Conservation (phyloP, 2,888 invertebrate genomes). For the Hetaerina titia region DNA sequence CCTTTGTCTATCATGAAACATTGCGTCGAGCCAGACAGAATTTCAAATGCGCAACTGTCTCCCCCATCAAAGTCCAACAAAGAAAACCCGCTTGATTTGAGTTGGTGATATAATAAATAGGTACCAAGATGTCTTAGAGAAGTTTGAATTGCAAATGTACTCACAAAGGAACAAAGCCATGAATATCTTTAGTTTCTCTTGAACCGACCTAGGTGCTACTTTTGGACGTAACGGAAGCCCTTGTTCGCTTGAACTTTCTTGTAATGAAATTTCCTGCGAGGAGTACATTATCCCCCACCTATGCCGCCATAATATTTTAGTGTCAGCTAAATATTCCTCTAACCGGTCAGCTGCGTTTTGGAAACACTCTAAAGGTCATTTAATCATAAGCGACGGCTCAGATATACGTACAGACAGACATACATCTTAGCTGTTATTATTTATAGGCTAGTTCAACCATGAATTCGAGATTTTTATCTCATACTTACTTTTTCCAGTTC, state of each 20-base stretch:
- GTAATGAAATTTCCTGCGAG: neutral
- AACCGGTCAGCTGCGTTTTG: neutral
- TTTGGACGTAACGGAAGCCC: neutral
- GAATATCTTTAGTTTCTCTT: neutral
- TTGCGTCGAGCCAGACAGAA: neutral
- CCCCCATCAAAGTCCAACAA: neutral
- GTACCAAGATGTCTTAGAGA: neutral
- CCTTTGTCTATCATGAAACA: neutral
- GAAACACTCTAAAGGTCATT: too few species aligned
- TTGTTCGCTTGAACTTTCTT: neutral
- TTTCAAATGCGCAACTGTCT: neutral
- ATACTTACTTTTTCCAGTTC: too few species aligned
- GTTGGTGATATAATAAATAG: neutral
- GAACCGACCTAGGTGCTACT: neutral
- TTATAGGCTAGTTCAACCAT: too few species aligned
- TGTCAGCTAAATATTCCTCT: neutral
- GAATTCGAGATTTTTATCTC: too few species aligned
- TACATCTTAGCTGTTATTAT: too few species aligned
- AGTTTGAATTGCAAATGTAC: neutral
- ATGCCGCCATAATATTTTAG: neutral
- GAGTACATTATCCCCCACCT: neutral
- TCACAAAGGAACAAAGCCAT: conserved; percentile 16
- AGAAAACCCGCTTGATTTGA: neutral
- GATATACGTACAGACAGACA: too few species aligned
- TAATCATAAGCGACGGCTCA: too few species aligned